Conservation (phyloP, 2,113 vertebrate species). For the Cariama cristata region DNA sequence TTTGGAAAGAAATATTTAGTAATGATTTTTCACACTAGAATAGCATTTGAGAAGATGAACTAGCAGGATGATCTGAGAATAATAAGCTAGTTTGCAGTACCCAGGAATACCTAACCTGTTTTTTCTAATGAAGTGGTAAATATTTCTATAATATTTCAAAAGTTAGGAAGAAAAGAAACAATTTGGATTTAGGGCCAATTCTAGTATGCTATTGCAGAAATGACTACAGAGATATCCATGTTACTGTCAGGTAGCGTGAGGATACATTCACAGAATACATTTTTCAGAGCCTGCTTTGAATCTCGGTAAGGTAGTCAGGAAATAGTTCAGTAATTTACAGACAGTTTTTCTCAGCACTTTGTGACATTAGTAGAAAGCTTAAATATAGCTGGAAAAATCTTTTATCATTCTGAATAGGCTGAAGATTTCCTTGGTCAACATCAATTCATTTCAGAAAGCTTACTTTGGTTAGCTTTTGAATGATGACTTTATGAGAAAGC, state of each 20-base stretch:
- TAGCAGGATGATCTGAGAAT: not conserved
- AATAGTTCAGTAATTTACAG: not conserved
- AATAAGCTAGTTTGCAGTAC: not conserved
- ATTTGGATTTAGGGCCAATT: not conserved
- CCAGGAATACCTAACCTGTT: not conserved
- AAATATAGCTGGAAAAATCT: not conserved
- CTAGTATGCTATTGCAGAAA: not conserved
- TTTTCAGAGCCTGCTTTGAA: not conserved
- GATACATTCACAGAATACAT: not conserved
- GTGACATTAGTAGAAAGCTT: not conserved
- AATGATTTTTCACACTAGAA: not conserved
- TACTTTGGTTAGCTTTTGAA: not conserved
- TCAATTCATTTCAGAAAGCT: not conserved
- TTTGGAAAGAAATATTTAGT: not conserved
- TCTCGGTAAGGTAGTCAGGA: not conserved
- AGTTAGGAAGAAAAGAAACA: not conserved
- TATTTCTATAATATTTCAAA: not conserved
- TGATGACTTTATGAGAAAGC: not conserved
- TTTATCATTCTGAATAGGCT: not conserved
- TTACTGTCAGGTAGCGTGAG: not conserved
- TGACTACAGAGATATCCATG: not conserved
- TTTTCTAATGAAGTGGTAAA: not conserved
- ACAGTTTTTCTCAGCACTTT: not conserved
- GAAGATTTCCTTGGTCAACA: not conserved
- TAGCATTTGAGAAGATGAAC: not conserved